A percentile compares a stretch with the other conserved stretches of the same genome.
Evolutionary conservation across 2,888 invertebrate species (phyloP).

Genomic region (Rhamnusium bicolor): DNA sequence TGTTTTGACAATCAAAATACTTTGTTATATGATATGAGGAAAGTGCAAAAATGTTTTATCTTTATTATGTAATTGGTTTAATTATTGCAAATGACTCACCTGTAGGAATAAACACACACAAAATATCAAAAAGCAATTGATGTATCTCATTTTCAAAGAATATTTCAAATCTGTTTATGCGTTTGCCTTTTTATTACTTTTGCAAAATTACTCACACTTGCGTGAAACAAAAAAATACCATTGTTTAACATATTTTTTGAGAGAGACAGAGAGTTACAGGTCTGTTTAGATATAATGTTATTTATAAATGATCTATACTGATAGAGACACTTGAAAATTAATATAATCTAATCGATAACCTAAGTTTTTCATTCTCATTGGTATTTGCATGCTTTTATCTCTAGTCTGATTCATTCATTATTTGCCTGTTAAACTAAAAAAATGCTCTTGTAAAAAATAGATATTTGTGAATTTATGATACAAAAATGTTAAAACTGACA

Average conservation of each 20-base stretch:
- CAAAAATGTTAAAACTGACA: no score
- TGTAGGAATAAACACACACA: background rate
- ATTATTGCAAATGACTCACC: background rate
- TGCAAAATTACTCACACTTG: background rate
- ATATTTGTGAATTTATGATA: no score
- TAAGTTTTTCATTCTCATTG: no score
- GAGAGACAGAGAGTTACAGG: background rate
- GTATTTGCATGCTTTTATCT: no score
- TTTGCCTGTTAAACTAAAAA: no score
- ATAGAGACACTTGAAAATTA: background rate
- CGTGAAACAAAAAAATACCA: background rate
- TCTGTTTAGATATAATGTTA: no score
- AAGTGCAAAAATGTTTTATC: background rate
- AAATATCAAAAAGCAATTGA: background rate
- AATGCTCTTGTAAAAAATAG: no score
- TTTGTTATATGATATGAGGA: background rate
- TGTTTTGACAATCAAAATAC: no score
- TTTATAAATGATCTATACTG: background rate
- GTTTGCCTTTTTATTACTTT: background rate
- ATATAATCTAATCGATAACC: background rate
- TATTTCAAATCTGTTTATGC: background rate
- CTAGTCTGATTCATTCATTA: no score
- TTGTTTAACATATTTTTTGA: background rate
- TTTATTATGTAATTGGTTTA: background rate
- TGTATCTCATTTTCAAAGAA: background rate